Evolutionary conservation across 2,797 vertebrate genomes (phyloP).

Genomic region (Macroramphosus scolopax): DNA sequence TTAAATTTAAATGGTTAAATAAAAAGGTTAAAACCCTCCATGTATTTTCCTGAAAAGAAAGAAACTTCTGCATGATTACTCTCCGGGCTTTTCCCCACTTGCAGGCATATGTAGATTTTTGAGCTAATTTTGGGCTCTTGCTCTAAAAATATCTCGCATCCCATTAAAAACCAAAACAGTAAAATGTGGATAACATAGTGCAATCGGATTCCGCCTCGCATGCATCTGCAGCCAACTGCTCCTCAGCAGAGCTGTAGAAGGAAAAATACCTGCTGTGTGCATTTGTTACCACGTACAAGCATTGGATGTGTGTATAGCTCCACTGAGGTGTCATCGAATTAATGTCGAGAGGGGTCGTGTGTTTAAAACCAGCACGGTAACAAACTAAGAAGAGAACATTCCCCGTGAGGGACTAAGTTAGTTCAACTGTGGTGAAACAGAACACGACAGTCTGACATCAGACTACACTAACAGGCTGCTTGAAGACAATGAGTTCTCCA

Average conservation of each 20-base stretch:
- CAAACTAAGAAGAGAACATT: constrained; percentile 26
- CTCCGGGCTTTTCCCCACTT: constrained; percentile 39
- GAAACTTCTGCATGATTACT: constrained; percentile 39
- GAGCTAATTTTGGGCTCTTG: constrained; percentile 38
- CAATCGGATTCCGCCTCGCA: constrained; percentile 11
- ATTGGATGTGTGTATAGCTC: too few relatives aligned
- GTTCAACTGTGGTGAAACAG: constrained; percentile 23
- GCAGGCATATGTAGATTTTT: constrained; percentile 55
- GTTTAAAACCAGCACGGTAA: constrained; percentile 23
- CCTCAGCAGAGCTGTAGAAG: too few relatives aligned
- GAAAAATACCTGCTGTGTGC: too few relatives aligned
- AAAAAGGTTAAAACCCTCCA: constrained; percentile 25
- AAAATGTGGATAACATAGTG: constrained; percentile 17
- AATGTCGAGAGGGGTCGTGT: constrained; percentile 31
- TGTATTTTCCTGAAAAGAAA: constrained; percentile 48
- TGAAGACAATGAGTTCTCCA: constrained; percentile 29
- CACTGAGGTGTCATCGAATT: constrained; percentile 19
- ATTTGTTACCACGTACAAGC: too few relatives aligned
- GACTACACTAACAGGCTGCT: constrained; percentile 23
- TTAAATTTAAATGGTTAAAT: constrained; percentile 9
- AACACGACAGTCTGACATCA: constrained; percentile 12
- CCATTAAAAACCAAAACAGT: constrained; percentile 33
- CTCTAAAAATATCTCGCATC: constrained; percentile 42
- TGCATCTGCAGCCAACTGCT: too few relatives aligned
- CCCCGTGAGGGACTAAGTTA: constrained; percentile 36